A percentile compares a stretch with the other conserved stretches of the same genome.
These are phyloP conservation scores for Andricus grossulariae DNA, from an alignment of 1,140 invertebrate genomes.

Conservation along the genomic window DNA sequence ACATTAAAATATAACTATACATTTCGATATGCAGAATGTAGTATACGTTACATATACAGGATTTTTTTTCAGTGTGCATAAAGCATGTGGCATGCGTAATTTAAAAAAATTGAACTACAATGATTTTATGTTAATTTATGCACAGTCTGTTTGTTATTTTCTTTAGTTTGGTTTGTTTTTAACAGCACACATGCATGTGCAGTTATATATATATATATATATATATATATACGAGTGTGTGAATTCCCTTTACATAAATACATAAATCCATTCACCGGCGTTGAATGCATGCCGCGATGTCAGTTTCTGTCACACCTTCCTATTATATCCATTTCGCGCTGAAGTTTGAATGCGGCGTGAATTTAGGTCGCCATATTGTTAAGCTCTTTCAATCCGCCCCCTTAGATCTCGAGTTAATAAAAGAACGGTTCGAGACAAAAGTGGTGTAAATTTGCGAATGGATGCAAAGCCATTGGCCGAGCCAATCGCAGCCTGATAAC, in stretches of 20 bases:
- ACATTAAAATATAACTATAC: too few species aligned
- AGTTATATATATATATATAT: too few species aligned
- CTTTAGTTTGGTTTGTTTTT: too few species aligned
- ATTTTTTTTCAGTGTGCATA: too few species aligned
- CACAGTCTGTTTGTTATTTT: too few species aligned
- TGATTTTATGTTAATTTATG: too few species aligned
- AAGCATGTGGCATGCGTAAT: too few species aligned
- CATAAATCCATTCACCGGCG: slow-evolving; percentile 42
- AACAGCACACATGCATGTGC: too few species aligned
- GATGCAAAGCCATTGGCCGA: not conserved
- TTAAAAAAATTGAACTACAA: too few species aligned
- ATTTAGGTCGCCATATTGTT: slow-evolving; percentile 51
- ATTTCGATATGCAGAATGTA: too few species aligned
- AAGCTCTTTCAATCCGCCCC: slow-evolving; percentile 42
- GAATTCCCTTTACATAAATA: slow-evolving; percentile 34
- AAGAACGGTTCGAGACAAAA: slow-evolving; percentile 40
- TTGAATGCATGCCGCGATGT: slow-evolving; percentile 34
- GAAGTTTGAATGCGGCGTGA: slow-evolving; percentile 40
- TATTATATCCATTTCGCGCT: slow-evolving; percentile 45
- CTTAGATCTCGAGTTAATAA: slow-evolving; percentile 39
- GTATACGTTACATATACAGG: too few species aligned
- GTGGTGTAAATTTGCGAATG: slow-evolving; percentile 19
- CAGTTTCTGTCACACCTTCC: slow-evolving; percentile 39
- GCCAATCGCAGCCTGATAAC: slow-evolving; percentile 21
- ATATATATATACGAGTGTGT: not conserved